Conservation (phyloP, 2,797 vertebrate genomes). For the Craterocephalus amniculus region DNA sequence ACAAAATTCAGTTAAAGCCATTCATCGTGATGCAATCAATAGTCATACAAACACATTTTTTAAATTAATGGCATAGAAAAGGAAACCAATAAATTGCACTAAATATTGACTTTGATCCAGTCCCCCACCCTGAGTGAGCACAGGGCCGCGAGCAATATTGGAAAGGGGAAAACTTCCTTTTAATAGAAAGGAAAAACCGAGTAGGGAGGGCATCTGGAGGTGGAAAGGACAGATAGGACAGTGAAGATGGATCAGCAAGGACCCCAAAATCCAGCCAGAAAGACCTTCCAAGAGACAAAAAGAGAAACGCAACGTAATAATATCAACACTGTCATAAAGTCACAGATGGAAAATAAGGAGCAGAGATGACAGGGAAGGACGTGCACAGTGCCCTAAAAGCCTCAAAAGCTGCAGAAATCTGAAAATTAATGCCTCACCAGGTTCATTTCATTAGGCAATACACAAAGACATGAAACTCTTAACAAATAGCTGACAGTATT, state of each 20-base stretch:
- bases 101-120: not conserved
- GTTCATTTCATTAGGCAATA: not conserved
- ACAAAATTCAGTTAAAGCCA: not conserved
- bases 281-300: not conserved
- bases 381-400: not conserved
- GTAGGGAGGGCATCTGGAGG: no score
- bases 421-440: not conserved
- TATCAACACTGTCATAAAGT: not conserved
- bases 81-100: no score
- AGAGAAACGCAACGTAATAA: not conserved
- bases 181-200: not conserved
- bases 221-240: no score
- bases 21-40: no score
- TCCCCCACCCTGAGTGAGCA: not conserved
- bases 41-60: no score
- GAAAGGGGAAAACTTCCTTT: not conserved
- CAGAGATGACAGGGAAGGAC: not conserved
- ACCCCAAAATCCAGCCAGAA: not conserved
- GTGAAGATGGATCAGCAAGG: no score
- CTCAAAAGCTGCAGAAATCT: not conserved
- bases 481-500: not conserved
- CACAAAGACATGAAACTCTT: not conserved
- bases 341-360: not conserved
- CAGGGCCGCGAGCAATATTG: not conserved
- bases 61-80: no score